phyloP scores from a whole-genome alignment of 2,113 vertebrate species.

The Oncorhynchus kisutch region DNA sequence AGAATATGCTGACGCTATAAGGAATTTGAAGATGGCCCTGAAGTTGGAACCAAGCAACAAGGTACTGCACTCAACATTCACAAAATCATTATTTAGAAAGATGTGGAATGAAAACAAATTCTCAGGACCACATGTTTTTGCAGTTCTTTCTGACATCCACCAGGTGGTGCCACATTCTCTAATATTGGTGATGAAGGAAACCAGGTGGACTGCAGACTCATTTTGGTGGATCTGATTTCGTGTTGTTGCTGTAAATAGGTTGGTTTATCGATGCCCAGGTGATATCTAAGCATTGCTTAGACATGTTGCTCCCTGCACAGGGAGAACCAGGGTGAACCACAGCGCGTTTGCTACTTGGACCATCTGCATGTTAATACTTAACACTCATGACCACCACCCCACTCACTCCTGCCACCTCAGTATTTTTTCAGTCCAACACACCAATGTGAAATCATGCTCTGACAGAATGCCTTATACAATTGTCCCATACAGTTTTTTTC shows the following conservation, averaged over 20 bases:
- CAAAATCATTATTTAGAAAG: neutral
- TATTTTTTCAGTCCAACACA: conserved; percentile 51
- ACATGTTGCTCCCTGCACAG: conserved; percentile 45
- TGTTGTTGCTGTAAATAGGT: conserved; percentile 69
- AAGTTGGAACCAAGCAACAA: conserved; percentile 97
- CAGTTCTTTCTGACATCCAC: conserved; percentile 19
- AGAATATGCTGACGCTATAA: conserved; percentile 88
- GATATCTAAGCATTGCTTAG: conserved; percentile 48
- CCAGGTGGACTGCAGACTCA: conserved; percentile 52
- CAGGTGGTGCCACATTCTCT: conserved; percentile 33
- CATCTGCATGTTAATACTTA: conserved; percentile 20
- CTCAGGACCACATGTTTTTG: neutral
- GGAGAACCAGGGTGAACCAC: conserved; percentile 26
- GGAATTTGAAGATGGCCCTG: conserved; percentile 83
- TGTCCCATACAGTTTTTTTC: neutral
- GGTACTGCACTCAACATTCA: conserved; percentile 61
- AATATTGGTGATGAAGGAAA: conserved; percentile 17
- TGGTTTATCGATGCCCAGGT: conserved; percentile 30
- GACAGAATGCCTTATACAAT: neutral
- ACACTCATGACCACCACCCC: conserved; percentile 32
- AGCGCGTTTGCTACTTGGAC: conserved; percentile 59
- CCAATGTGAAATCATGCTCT: conserved; percentile 51
- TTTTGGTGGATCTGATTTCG: conserved; percentile 66
- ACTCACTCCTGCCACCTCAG: neutral
- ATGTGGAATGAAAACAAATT: neutral